Evolutionary conservation across 1,140 invertebrate genomes (phyloP).

Genomic region (Telenomus remus): DNA sequence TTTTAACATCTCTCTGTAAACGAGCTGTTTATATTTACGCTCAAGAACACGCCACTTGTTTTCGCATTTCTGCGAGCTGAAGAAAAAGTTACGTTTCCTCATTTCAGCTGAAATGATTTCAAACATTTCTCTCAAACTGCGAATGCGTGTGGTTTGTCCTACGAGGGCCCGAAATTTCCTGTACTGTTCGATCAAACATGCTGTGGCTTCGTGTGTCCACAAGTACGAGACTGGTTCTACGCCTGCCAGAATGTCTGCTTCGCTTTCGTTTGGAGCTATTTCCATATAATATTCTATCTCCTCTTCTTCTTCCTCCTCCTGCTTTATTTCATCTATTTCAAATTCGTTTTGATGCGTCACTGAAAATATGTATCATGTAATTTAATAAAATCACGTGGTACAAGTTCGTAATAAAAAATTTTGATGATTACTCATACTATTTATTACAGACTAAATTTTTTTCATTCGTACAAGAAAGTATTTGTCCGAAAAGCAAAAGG

Average conservation of each 20-base stretch:
- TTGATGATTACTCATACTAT: too few relatives aligned
- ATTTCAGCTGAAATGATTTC: constrained; percentile 68
- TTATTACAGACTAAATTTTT: too few relatives aligned
- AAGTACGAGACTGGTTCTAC: constrained; percentile 27
- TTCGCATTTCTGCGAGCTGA: constrained; percentile 65
- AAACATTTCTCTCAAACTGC: constrained; percentile 69
- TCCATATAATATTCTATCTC: constrained; percentile 23
- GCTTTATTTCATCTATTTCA: constrained; percentile 12
- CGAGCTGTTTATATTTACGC: constrained; percentile 65
- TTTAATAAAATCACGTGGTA: background rate
- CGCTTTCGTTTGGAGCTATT: background rate
- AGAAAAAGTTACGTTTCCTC: constrained; percentile 65
- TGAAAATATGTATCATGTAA: background rate
- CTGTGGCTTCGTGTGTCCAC: constrained; percentile 68
- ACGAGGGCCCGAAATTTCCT: constrained; percentile 66
- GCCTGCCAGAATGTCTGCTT: constrained; percentile 4
- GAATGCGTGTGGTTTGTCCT: constrained; percentile 64
- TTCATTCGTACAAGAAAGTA: too few relatives aligned
- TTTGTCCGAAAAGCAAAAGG: too few relatives aligned
- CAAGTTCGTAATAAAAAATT: too few relatives aligned
- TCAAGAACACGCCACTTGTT: constrained; percentile 67
- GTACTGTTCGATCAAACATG: constrained; percentile 67
- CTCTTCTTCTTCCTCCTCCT: constrained; percentile 29
- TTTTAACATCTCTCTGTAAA: constrained; percentile 61
- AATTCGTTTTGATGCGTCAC: background rate